Evolutionary conservation across 2,113 vertebrate species (phyloP), one percentile per base, ranked within the genome.

Genomic region (Mola mola): DNA sequence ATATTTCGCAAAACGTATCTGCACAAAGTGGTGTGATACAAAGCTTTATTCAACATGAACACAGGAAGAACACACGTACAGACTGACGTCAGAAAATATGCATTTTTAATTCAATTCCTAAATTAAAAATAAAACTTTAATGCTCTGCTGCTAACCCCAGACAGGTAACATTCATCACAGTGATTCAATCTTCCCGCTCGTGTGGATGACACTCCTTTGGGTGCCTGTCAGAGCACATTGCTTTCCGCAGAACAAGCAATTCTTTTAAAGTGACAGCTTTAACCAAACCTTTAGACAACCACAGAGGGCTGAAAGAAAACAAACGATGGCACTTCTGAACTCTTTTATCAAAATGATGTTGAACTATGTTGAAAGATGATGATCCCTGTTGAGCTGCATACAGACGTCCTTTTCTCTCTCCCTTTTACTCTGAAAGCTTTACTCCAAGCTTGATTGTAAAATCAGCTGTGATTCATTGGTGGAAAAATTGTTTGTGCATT

Each of bases 21-120:
- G n/a, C n/a, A n/a, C n/a, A n/a, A n/a, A n/a, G n/a, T n/a, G n/a
- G n/a, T n/a, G n/a, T n/a, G n/a, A n/a, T n/a, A n/a, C n/a, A n/a
- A n/a, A n/a, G n/a, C n/a, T n/a, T n/a, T n/a, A n/a, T n/a, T n/a
- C n/a, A n/a, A n/a, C n/a, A n/a, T n/a, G n/a, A n/a, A n/a, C n/a
- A n/a, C n/a, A n/a, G n/a, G n/a, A n/a, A n/a, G n/a, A n/a, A n/a
- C n/a, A n/a, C n/a, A n/a, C n/a, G n/a, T n/a, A 15, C 13, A 49
- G 25, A 28, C 21, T 20, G 5, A 29, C n/a, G n/a, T n/a, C n/a
- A 31, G 37, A 46, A 59, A 61, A 21, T 48, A 66, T 76, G 29
- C 50, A 82, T 83, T 59, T 82, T 86, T 79, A 60, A 82, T 78
- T 37, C 36, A 66, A 31, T 9, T 41, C 24, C 12, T 67, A 65